A percentile compares a stretch with the other conserved stretches of the same genome.
Conservation (phyloP, 1,140 invertebrate genomes). For the Meteorus sp. region DNA sequence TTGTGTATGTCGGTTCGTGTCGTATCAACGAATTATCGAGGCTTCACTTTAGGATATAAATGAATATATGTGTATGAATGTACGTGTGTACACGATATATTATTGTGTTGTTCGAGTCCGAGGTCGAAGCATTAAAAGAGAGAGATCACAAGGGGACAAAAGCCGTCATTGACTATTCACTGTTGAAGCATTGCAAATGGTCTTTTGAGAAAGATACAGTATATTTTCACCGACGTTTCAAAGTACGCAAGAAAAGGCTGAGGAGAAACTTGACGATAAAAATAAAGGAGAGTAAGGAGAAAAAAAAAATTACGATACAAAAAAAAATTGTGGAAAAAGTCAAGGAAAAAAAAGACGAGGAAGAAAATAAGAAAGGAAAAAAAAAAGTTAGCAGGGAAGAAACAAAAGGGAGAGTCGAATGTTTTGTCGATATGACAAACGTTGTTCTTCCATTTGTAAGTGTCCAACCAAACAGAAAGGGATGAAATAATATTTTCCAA, state of each 20-base stretch:
- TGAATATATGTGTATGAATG: too few species aligned
- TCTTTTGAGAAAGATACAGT: not conserved
- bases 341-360: not conserved
- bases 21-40: conserved; percentile 29
- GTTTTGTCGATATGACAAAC: conserved; percentile 12
- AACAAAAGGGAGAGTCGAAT: too few species aligned
- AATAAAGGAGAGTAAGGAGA: too few species aligned
- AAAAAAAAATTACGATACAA: not conserved
- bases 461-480: too few species aligned
- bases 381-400: too few species aligned
- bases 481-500: too few species aligned
- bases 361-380: too few species aligned
- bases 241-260: not conserved
- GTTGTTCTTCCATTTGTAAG: conserved; percentile 4
- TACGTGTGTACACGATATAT: too few species aligned
- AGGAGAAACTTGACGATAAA: not conserved
- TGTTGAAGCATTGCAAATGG: not conserved
- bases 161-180: conserved; percentile 3
- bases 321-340: not conserved
- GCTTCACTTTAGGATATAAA: not conserved
- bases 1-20: conserved; percentile 7
- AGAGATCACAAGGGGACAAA: conserved; percentile 5
- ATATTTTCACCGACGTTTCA: not conserved
- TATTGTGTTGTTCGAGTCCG: not conserved
- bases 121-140: conserved; percentile 11